phyloP scores from a whole-genome alignment of 2,888 invertebrate genomes.

The Mycalesis mineus region DNA sequence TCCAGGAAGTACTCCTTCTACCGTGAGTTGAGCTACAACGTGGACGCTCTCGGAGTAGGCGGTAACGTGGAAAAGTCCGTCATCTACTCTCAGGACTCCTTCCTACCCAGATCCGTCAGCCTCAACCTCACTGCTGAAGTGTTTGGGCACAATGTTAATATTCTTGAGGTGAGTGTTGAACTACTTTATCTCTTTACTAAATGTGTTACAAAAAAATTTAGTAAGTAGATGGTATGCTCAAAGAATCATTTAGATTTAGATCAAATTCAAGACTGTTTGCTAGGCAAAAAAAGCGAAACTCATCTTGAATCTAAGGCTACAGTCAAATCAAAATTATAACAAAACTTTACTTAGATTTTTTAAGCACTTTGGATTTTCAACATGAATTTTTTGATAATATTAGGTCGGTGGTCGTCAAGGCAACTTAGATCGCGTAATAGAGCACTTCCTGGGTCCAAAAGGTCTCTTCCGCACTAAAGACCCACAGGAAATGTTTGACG shows the following conservation, averaged over 20 bases:
- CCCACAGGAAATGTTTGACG: slow-evolving; percentile 56
- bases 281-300: no score
- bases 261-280: no score
- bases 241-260: no score
- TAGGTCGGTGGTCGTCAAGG: slow-evolving; percentile 85
- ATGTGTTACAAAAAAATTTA: no score
- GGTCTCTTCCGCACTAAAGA: slow-evolving; percentile 76
- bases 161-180: slow-evolving; percentile 79
- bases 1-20: slow-evolving; percentile 87
- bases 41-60: slow-evolving; percentile 84
- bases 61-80: slow-evolving; percentile 83
- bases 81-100: slow-evolving; percentile 91
- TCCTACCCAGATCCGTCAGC: slow-evolving; percentile 84
- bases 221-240: no score
- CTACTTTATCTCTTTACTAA: background rate
- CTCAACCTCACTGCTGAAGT: slow-evolving; percentile 87
- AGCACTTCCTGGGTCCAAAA: slow-evolving; percentile 86
- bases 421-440: slow-evolving; percentile 85
- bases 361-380: no score
- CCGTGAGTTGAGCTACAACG: slow-evolving; percentile 84
- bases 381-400: background rate
- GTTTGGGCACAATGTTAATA: slow-evolving; percentile 87
- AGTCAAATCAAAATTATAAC: no score
- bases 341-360: no score
- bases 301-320: no score